Base-by-base conservation (phyloP, 1,140 invertebrate genomes). In the Drosophila insularis region DNA sequence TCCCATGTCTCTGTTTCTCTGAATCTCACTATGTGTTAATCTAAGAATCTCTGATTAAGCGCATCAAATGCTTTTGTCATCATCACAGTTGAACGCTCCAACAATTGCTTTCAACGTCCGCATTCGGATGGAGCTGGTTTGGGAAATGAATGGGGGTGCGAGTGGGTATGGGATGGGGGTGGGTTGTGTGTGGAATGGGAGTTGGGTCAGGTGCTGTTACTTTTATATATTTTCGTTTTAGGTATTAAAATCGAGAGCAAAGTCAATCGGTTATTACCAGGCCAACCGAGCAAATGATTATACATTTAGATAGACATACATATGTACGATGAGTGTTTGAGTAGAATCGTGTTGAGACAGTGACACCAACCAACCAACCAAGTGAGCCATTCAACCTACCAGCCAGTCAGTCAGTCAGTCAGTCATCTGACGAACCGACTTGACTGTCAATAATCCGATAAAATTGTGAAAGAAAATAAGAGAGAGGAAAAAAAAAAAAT, bases 391-490 rank as follows among this genome's bases (percentile, higher is more conserved):
- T 5, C 27, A 27, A 27, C 27, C 27, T 6, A 27, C 27, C 27
- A 6, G 5, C 4, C 32, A 32, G 32, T 2, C 32, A 32, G 31
- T 1, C 1, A 35, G 32, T 10, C 32, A 35, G 32, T 11, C 63
- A 23, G 39, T 35, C 61, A 31, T 62, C 46, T 71, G 53, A 76
- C 64, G 68, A 74, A 76, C 58, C 69, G 81, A 63, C 81, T 85
- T 81, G 63, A 40, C 71, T 81, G 78, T 79, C 82, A 87, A 86
- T 86, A 86, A 87, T 81, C 82, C 78, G 71, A 86, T 87, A 86
- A 87, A 86, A 79, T 72, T 56, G 78, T 70, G 63, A 74, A 59
- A 32, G 67, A 74, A 79, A 78, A 40, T 8, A 27, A 4, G 27
- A 27, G 4, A 27, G 27, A 27, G 4, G 23, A 60, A 11, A 31